These are phyloP conservation scores for Troilus luridus DNA, from an alignment of 2,888 invertebrate genomes.

Conservation along the genomic window DNA sequence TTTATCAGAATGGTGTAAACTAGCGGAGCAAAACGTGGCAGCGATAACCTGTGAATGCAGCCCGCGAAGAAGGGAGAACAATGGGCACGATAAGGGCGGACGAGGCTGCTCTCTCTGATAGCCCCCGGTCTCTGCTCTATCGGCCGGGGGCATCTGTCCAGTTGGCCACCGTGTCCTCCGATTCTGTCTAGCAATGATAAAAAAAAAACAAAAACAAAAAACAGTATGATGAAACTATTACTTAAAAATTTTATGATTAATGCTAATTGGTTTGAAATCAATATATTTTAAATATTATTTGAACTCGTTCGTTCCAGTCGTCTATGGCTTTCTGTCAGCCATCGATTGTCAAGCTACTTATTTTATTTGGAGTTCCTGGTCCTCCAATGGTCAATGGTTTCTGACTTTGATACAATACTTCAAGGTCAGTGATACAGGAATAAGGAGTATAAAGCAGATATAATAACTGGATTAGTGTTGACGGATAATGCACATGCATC, in stretches of 20 bases:
- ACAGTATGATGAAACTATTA: no score
- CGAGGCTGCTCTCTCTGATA: background rate
- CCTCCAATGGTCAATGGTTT: no score
- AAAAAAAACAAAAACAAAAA: background rate
- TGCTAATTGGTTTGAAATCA: background rate
- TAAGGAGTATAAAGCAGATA: no score
- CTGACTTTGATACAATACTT: no score
- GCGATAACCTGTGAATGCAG: background rate
- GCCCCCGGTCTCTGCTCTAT: background rate
- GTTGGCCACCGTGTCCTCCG: background rate
- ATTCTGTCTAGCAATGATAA: background rate
- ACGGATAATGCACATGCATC: no score
- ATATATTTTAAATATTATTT: background rate
- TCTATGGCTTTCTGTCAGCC: no score
- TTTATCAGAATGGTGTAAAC: background rate
- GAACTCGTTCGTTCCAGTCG: no score
- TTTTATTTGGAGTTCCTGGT: no score
- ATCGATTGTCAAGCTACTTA: no score
- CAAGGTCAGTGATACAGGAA: no score
- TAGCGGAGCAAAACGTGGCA: background rate
- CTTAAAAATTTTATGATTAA: background rate
- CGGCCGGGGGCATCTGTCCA: background rate
- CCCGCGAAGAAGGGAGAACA: background rate
- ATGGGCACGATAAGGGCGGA: background rate
- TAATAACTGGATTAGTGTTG: no score